These are phyloP conservation scores for Polietes domitor DNA, from an alignment of 2,888 invertebrate genomes.

Conservation along the genomic window DNA sequence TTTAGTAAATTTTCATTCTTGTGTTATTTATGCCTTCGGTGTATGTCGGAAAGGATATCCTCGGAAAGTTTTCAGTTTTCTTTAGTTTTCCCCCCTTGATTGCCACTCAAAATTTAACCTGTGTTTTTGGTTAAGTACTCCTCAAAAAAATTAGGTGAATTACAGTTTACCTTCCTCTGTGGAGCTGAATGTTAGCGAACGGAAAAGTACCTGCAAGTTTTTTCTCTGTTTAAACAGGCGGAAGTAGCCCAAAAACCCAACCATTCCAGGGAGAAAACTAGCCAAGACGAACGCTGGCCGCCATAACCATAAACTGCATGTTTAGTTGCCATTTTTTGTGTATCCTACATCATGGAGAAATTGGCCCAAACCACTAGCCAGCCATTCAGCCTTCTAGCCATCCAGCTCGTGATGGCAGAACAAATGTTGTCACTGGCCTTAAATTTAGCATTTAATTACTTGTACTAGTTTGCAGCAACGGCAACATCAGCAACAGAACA, in stretches of 20 bases:
- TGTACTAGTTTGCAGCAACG: not conserved
- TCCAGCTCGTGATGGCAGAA: not conserved
- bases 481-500: not conserved
- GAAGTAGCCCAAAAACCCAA: constrained; percentile 53
- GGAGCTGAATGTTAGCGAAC: constrained; percentile 16
- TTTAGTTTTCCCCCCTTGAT: not conserved
- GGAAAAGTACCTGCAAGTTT: constrained; percentile 27
- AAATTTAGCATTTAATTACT: constrained; percentile 64
- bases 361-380: constrained; percentile 31
- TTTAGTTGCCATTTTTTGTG: constrained; percentile 47
- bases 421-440: constrained; percentile 62
- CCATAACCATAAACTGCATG: constrained; percentile 53
- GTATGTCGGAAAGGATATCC: constrained; percentile 44
- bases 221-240: constrained; percentile 51
- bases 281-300: constrained; percentile 8
- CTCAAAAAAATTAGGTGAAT: constrained; percentile 43
- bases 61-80: constrained; percentile 1
- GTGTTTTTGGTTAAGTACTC: not conserved
- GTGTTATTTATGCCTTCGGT: constrained; percentile 30
- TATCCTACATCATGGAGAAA: not conserved
- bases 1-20: not conserved
- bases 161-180: constrained; percentile 52
- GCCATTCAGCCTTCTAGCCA: too few species aligned
- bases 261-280: constrained; percentile 3
- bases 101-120: constrained; percentile 4